Evolutionary conservation across 2,888 invertebrate genomes (phyloP).

Genomic region (Nezara viridula): DNA sequence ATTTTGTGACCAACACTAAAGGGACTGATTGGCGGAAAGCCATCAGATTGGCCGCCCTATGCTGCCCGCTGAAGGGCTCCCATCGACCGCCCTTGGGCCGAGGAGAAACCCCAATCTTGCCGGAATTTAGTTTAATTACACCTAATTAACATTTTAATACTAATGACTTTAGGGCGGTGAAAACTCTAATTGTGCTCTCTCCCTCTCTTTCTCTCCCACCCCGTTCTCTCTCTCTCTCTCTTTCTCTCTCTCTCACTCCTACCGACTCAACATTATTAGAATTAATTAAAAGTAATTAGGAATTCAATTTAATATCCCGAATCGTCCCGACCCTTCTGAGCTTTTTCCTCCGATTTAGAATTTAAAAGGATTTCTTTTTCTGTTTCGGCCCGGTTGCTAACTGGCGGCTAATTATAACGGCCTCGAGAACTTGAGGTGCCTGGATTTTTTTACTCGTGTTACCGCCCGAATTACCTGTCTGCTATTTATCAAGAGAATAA

Average conservation of each 20-base stretch:
- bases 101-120: conserved; percentile 57
- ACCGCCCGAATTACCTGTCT: background rate
- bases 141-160: conserved; percentile 64
- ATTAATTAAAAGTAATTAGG: conserved; percentile 60
- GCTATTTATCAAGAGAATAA: background rate
- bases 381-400: background rate
- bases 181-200: conserved; percentile 57
- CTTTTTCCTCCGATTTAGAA: conserved; percentile 53
- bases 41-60: background rate
- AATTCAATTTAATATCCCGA: conserved; percentile 59
- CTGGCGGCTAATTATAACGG: conserved; percentile 29
- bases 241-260: background rate
- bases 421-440: background rate
- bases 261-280: conserved; percentile 56
- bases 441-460: background rate
- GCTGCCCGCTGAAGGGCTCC: background rate
- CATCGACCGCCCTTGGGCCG: conserved; percentile 9
- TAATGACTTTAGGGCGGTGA: conserved; percentile 60
- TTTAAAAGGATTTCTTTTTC: conserved; percentile 48
- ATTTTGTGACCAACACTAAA: background rate
- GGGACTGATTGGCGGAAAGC: background rate
- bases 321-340: conserved; percentile 51
- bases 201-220: background rate
- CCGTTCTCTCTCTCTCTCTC: conserved; percentile 48
- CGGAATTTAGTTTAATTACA: conserved; percentile 62